phyloP scores from a whole-genome alignment of 1,140 invertebrate species.

The Drosophila repletoides region DNA sequence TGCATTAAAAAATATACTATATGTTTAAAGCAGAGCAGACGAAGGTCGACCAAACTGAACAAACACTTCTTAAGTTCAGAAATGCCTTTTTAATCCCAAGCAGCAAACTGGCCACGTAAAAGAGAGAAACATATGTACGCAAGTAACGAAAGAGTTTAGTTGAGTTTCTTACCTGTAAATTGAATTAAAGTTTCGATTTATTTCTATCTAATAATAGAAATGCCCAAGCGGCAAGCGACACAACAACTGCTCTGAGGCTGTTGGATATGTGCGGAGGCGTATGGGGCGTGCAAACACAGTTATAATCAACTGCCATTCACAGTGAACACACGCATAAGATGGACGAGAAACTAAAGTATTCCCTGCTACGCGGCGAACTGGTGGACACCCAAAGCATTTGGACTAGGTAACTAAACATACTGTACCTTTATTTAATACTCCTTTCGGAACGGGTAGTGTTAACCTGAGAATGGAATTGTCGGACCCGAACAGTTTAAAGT shows the following conservation, averaged over 20 bases:
- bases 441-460: too few relatives aligned
- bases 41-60: background rate
- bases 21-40: constrained; percentile 5
- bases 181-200: constrained; percentile 4
- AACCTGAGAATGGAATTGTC: too few relatives aligned
- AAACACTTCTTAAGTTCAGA: background rate
- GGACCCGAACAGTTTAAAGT: too few relatives aligned
- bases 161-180: constrained; percentile 20
- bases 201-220: constrained; percentile 17
- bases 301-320: background rate
- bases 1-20: background rate
- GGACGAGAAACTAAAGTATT: constrained; percentile 82
- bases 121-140: constrained; percentile 7
- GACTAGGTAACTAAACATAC: constrained; percentile 79
- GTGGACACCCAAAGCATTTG: constrained; percentile 78
- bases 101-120: constrained; percentile 61
- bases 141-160: constrained; percentile 4
- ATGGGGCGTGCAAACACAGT: constrained; percentile 5
- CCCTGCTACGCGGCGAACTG: constrained; percentile 73
- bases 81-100: constrained; percentile 37
- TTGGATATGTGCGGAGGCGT: constrained; percentile 31
- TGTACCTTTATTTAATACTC: background rate
- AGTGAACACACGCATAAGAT: constrained; percentile 39
- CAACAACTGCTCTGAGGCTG: constrained; percentile 11
- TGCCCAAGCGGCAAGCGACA: constrained; percentile 39